These are phyloP conservation scores for Taxidea taxus DNA, from an alignment of 2,113 vertebrate species.

Conservation along the genomic window DNA sequence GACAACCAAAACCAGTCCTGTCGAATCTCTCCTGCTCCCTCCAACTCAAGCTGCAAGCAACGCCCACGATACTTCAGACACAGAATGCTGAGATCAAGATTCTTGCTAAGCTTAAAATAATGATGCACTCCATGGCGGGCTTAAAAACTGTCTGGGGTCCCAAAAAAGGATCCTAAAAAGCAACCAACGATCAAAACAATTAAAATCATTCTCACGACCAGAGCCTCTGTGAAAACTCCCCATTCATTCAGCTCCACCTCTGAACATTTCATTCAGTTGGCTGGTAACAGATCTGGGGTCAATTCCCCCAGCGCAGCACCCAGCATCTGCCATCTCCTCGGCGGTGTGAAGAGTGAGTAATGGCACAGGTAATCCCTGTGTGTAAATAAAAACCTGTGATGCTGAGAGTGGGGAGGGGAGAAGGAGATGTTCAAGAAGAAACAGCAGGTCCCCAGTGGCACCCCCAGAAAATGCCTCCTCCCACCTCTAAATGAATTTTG, in stretches of 20 bases:
- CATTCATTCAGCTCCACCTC: conserved; percentile 38
- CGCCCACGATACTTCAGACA: neutral
- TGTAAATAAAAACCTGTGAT: conserved; percentile 59
- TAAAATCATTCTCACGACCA: conserved; percentile 37
- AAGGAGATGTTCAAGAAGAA: neutral
- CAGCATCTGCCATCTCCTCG: conserved; percentile 56
- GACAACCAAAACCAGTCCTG: neutral
- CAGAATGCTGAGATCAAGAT: neutral
- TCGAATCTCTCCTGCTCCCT: neutral
- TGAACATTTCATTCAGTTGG: conserved; percentile 64
- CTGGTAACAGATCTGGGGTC: conserved; percentile 62
- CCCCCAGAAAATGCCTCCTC: neutral
- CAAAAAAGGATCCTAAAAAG: neutral
- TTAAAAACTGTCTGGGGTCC: conserved; percentile 22
- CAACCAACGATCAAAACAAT: neutral
- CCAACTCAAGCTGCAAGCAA: conserved; percentile 2
- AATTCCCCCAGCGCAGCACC: conserved; percentile 37
- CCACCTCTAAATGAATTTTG: neutral
- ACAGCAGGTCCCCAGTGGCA: neutral
- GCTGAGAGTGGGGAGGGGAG: neutral
- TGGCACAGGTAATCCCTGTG: conserved; percentile 43
- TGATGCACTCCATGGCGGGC: neutral
- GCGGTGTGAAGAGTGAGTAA: conserved; percentile 65
- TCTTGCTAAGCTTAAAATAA: conserved; percentile 32
- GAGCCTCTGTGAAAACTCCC: conserved; percentile 48